A percentile compares a stretch with the other conserved stretches of the same genome.
phyloP scores from a whole-genome alignment of 2,888 invertebrate genomes.

The Lasioglossum morio region DNA sequence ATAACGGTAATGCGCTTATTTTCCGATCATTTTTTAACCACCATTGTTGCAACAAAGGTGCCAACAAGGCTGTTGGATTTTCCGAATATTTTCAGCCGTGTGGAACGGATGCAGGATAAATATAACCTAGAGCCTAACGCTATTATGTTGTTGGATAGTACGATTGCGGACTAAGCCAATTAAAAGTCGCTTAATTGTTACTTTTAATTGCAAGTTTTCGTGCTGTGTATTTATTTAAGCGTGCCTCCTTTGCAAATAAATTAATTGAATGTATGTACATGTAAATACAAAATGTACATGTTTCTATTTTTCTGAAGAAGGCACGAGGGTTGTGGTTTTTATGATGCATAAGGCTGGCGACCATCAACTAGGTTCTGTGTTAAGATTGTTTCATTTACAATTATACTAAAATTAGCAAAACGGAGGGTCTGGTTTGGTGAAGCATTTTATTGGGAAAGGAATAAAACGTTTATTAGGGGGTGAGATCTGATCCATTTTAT shows the following conservation, averaged over 20 bases:
- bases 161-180: neutral
- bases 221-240: neutral
- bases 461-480: too few species aligned
- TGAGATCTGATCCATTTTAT: too few species aligned
- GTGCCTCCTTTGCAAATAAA: too few species aligned
- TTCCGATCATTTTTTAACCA: neutral
- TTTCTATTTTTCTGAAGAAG: neutral
- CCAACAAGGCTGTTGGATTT: neutral
- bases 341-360: too few species aligned
- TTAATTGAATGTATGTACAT: too few species aligned
- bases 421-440: too few species aligned
- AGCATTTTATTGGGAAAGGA: too few species aligned
- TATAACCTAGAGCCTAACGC: neutral
- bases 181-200: neutral
- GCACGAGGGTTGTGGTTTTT: too few species aligned
- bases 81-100: neutral
- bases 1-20: slow-evolving; percentile 25
- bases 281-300: neutral
- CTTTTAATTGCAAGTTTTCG: neutral
- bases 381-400: too few species aligned
- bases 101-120: neutral
- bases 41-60: neutral
- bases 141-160: neutral
- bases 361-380: too few species aligned
- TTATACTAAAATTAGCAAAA: too few species aligned